Conservation (phyloP, 1,140 invertebrate genomes). For the Trypoxylus dichotomus region DNA sequence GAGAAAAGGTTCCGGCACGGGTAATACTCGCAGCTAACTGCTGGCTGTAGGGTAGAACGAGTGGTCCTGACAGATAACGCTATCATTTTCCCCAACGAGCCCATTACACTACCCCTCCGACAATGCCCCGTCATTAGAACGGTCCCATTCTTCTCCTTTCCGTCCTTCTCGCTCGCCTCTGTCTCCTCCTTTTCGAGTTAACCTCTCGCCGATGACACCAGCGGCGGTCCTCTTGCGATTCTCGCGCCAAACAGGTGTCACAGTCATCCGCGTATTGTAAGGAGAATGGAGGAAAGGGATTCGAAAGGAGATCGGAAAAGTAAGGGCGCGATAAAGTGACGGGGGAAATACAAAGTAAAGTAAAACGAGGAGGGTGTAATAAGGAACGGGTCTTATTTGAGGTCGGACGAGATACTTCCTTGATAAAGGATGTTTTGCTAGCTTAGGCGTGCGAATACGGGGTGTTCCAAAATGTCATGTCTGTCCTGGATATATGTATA, state of each 20-base stretch:
- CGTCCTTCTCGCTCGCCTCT: not conserved
- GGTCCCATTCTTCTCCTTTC: slow-evolving; percentile 29
- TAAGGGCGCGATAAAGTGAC: not conserved
- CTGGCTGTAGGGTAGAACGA: slow-evolving; percentile 29
- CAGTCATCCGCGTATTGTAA: slow-evolving; percentile 34
- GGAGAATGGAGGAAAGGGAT: not conserved
- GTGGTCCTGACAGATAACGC: slow-evolving; percentile 44
- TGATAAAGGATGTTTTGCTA: too few species aligned
- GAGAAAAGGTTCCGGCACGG: slow-evolving; percentile 1
- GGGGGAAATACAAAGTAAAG: not conserved
- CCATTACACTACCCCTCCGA: slow-evolving; percentile 40
- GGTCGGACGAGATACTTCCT: not conserved
- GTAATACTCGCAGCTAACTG: not conserved
- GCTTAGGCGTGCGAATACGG: too few species aligned
- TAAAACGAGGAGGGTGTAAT: not conserved
- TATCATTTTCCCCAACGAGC: slow-evolving; percentile 40
- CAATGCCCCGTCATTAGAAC: slow-evolving; percentile 39
- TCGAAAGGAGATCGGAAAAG: not conserved
- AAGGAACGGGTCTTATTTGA: not conserved
- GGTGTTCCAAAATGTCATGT: too few species aligned
- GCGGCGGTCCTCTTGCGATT: slow-evolving; percentile 11
- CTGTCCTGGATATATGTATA: too few species aligned
- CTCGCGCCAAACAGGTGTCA: slow-evolving; percentile 40
- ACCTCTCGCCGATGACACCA: slow-evolving; percentile 1
- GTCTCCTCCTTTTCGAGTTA: not conserved